Base-by-base conservation (phyloP, 2,113 vertebrate genomes). In the Agelaius tricolor region DNA sequence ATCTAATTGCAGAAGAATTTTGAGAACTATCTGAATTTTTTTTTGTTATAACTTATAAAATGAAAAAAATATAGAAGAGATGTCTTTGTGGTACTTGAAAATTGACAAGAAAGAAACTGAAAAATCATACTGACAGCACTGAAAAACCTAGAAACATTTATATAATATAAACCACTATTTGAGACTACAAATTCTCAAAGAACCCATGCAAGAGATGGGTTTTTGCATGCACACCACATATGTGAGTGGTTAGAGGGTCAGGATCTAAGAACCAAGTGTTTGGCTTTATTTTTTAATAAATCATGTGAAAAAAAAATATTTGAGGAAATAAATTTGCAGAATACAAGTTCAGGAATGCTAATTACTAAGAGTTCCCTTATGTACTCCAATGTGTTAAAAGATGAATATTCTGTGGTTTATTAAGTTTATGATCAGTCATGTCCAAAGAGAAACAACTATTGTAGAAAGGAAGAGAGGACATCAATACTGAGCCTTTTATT, bases 221-320 rank as follows among this genome's bases (percentile, higher is more conserved):
- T 77, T 90, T 84, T 90, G 57, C 79, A 71, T 77, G 87, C 72
- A 84, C 87, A 84, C 72, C 71, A 69, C 73, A 71, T 92, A 91
- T 92, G 73, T 87, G 91, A 78, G 73, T 57, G 80, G 22, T 94
- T 92, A 94, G 62, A 87, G n/a, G 68, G 89, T 90, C 84, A 92
- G 66, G 84, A 87, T 92, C 93, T 79, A 79, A 87, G 58, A 87
- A 76, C 49, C 69, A 59, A 93, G 79, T 90, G 84, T 94, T 92
- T 92, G 73, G 79, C 52, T 94, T 95, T 84, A 90, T 92, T 92
- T 93, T 94, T 95, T 84, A 92, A 85, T 85, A 92, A 90, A 93
- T 81, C 27, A 71, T 63, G 59, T 16, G 11, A 89, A 83, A 90
- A 87, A 88, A 62, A 93, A 26, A 65, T 35, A 80, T 81, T 87